These are phyloP conservation scores for Andrena chrysosceles DNA, from an alignment of 2,888 invertebrate genomes.

Conservation along the genomic window DNA sequence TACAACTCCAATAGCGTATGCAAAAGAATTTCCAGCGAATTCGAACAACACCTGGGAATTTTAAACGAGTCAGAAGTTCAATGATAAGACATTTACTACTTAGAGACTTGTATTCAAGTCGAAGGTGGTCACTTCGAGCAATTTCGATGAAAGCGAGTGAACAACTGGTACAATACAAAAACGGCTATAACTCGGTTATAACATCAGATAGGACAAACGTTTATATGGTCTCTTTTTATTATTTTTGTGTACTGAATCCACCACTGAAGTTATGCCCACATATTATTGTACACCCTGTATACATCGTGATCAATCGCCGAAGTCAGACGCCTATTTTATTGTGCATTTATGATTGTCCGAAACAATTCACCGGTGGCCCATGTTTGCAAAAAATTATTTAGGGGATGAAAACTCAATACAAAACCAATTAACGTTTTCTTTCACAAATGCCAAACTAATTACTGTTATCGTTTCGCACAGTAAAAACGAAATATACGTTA, in stretches of 20 bases:
- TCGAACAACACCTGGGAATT: background rate
- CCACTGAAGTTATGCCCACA: too few species aligned
- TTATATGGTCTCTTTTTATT: too few species aligned
- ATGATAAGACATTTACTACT: background rate
- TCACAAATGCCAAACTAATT: background rate
- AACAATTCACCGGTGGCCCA: too few species aligned
- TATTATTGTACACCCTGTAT: too few species aligned
- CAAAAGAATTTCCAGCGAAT: background rate
- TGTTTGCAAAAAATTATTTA: background rate
- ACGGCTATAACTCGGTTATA: too few species aligned
- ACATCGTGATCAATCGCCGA: too few species aligned
- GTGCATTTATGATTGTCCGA: too few species aligned
- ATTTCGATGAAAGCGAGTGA: background rate
- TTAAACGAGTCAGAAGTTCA: background rate
- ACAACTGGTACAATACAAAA: too few species aligned
- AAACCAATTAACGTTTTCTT: background rate
- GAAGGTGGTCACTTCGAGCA: background rate
- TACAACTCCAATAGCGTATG: background rate
- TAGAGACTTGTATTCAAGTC: background rate
- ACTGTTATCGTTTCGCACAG: constrained; percentile 5
- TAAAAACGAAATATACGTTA: constrained; percentile 20
- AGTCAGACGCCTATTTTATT: too few species aligned
- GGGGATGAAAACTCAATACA: background rate
- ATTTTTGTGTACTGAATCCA: too few species aligned
- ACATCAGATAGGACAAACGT: too few species aligned